Evolutionary conservation across 2,797 vertebrate species (phyloP), one percentile per base, ranked within the genome.

Genomic region (Naso thynnoides): DNA sequence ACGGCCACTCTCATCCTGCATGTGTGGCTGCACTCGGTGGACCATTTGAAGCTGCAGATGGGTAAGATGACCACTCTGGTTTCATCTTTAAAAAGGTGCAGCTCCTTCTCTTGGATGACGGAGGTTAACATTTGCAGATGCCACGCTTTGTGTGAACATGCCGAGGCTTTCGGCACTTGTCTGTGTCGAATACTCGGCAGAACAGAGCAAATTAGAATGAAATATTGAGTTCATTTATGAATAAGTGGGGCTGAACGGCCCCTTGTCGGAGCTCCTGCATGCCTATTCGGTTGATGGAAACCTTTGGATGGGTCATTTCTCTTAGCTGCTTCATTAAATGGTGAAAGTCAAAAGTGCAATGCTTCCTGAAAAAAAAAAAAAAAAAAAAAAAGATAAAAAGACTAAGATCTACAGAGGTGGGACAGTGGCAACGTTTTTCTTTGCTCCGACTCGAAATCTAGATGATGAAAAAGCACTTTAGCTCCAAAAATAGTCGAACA

Each of bases 141-240:
- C 26, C 31, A 13, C 57, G 56, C 79, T 79, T 63, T 27, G 50
- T 26, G 50, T 26, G 58, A 80, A 77, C 45, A 82, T 68, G 69
- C 67, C 19, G 57, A 68, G 77, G 64, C 78, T 85, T 78, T 10
- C 42, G 73, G 81, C 80, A 77, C 87, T 88, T 74, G 78, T 85
- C 84, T 79, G 81, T 86, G 86, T 90, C 81, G 70, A 87, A 90
- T 82, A 87, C 83, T 88, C 83, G 69, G 85, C 76, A 88, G 89
- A 88, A 92, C 78, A 77, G 81, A 85, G 84, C 62, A 58, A 91
- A 90, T 91, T 92, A 90, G 84, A 90, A 91, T 94, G 92, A 94
- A 94, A 94, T 93, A 92, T 91, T 73, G 91, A 90, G 86, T 91
- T 92, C 86, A 94, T 93, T 93, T 93, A 90, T 93, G 88, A 93